A percentile compares a stretch with the other conserved stretches of the same genome.
Conservation (phyloP, 2,113 vertebrate genomes). For the Malurus alboscapulatus region DNA sequence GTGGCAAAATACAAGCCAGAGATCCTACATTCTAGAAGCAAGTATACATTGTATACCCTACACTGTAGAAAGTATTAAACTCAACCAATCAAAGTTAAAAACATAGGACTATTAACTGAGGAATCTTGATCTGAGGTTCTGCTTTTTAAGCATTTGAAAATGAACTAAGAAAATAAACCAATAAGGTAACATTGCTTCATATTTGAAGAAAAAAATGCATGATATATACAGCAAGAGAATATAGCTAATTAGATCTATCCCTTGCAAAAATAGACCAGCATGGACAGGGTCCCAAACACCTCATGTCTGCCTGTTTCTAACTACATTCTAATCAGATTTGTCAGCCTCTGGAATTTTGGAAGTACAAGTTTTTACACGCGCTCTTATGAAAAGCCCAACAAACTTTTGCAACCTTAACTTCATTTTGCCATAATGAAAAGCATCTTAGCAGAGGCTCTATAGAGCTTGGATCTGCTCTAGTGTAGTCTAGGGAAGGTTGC, state of each 20-base stretch:
- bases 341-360: neutral
- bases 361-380: neutral
- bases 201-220: neutral
- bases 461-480: neutral
- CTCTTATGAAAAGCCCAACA: neutral
- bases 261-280: neutral
- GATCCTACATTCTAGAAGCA: neutral
- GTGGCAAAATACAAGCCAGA: neutral
- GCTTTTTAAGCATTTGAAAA: neutral
- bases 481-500: neutral
- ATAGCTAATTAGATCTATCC: neutral
- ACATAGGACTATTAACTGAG: neutral
- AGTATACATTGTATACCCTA: accelerated
- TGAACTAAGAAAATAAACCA: neutral
- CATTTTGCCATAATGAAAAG: neutral
- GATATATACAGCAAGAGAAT: neutral
- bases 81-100: neutral
- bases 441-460: neutral
- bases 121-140: neutral
- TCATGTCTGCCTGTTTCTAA: neutral
- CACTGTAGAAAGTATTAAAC: neutral
- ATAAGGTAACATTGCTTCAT: neutral
- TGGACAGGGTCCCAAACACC: neutral
- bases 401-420: neutral
- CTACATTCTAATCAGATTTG: neutral